Evolutionary conservation across 2,113 vertebrate genomes (phyloP).

Genomic region (Tringa solitaria): DNA sequence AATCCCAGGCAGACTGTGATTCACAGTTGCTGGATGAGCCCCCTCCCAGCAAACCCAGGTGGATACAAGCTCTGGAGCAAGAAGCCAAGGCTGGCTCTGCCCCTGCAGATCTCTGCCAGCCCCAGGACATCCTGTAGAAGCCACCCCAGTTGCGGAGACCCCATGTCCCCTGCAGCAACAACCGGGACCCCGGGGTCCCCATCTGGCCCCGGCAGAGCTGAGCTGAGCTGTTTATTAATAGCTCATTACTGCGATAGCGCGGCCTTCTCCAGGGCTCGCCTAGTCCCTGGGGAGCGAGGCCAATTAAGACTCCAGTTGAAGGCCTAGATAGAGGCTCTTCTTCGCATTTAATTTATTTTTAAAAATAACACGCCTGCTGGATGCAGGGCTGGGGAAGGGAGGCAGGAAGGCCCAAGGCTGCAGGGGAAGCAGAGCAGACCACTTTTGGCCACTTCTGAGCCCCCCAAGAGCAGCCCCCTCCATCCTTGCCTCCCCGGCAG

Average conservation of each 20-base stretch:
- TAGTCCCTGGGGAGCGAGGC: not conserved
- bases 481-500: not conserved
- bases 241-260: not conserved
- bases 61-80: rapidly evolving
- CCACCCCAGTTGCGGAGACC: not conserved
- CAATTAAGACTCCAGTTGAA: conserved; percentile 20
- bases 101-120: rapidly evolving
- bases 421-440: not conserved
- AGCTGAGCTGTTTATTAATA: not conserved
- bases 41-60: not conserved
- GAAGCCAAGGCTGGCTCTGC: not conserved
- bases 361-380: conserved; percentile 7
- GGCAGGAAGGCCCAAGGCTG: not conserved
- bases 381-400: not conserved
- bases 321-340: conserved; percentile 14
- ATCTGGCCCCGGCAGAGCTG: not conserved
- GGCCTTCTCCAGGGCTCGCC: not conserved
- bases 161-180: not conserved
- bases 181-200: rapidly evolving
- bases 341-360: conserved; percentile 13
- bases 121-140: not conserved
- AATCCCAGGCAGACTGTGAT: not conserved
- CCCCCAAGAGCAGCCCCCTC: not conserved
- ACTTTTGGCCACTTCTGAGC: not conserved
- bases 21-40: not conserved